Evolutionary conservation across 1,140 invertebrate species (phyloP).

Genomic region (Manduca sexta): DNA sequence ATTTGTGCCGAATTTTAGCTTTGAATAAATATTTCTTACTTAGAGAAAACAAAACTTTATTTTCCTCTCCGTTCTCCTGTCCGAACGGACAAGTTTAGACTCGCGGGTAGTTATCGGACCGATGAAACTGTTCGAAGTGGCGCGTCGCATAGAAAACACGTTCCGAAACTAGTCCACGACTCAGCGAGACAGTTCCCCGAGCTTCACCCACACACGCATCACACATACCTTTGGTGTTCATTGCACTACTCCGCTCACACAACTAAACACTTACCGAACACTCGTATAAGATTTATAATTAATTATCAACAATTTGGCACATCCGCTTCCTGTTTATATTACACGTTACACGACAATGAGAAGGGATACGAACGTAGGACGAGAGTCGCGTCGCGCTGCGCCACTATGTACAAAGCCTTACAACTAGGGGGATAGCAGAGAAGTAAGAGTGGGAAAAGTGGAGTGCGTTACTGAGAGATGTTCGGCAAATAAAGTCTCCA

Average conservation of each 20-base stretch:
- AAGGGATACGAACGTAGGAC: constrained; percentile 13
- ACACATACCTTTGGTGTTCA: not conserved
- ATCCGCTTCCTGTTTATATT: constrained; percentile 41
- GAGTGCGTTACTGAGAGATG: too few relatives aligned
- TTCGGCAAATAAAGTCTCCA: too few relatives aligned
- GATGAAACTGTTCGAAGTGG: not conserved
- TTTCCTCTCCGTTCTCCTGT: too few relatives aligned
- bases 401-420: not conserved
- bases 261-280: not conserved
- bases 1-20: too few relatives aligned
- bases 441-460: too few relatives aligned
- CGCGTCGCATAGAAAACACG: not conserved
- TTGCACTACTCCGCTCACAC: not conserved
- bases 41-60: too few relatives aligned
- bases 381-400: not conserved
- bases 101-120: too few relatives aligned
- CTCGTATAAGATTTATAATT: constrained; percentile 14
- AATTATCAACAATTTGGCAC: constrained; percentile 63
- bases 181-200: not conserved
- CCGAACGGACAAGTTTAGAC: too few relatives aligned
- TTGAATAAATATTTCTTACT: too few relatives aligned
- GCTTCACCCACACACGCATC: not conserved
- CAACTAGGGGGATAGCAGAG: too few relatives aligned
- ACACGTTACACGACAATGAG: constrained; percentile 23
- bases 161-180: not conserved